Conservation (phyloP, 23 tunicate genomes). For the Halocynthia roretzi region DNA sequence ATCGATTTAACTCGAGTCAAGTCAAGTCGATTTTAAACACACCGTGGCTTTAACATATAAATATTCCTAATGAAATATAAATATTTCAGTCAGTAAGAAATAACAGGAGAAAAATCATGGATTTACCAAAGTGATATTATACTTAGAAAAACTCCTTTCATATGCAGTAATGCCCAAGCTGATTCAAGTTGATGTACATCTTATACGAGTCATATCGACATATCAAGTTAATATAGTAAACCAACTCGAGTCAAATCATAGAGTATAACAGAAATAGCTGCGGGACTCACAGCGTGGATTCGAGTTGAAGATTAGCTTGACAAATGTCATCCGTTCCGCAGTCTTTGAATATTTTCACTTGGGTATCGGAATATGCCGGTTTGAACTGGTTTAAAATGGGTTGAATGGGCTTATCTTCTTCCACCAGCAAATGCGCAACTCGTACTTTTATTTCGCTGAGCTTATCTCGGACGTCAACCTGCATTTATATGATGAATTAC, state of each 20-base stretch:
- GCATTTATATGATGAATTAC: not conserved
- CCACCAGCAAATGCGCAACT: slow-evolving; percentile 55
- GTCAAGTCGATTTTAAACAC: too few species aligned
- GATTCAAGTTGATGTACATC: too few species aligned
- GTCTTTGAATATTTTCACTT: slow-evolving; percentile 47
- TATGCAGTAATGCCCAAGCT: too few species aligned
- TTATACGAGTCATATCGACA: too few species aligned
- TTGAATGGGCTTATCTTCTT: slow-evolving; percentile 47
- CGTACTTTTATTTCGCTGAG: slow-evolving; percentile 42
- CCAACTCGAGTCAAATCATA: not conserved
- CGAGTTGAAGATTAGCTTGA: slow-evolving; percentile 41
- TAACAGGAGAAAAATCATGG: too few species aligned
- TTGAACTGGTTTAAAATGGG: slow-evolving; percentile 56
- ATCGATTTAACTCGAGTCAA: too few species aligned
- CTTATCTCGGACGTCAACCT: slow-evolving; percentile 48
- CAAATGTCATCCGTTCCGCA: slow-evolving; percentile 89
- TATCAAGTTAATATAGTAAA: not conserved
- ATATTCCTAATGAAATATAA: too few species aligned
- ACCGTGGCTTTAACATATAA: too few species aligned
- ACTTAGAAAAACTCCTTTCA: not conserved
- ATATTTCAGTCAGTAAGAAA: too few species aligned
- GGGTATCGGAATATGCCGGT: slow-evolving; percentile 34
- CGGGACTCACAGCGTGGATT: slow-evolving; percentile 34
- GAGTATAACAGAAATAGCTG: not conserved
- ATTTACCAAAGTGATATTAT: not conserved